Percentiles rank a stretch among this genome's conserved stretches.
Conservation (phyloP, 2,113 vertebrate genomes). For the Eublepharis macularius region DNA sequence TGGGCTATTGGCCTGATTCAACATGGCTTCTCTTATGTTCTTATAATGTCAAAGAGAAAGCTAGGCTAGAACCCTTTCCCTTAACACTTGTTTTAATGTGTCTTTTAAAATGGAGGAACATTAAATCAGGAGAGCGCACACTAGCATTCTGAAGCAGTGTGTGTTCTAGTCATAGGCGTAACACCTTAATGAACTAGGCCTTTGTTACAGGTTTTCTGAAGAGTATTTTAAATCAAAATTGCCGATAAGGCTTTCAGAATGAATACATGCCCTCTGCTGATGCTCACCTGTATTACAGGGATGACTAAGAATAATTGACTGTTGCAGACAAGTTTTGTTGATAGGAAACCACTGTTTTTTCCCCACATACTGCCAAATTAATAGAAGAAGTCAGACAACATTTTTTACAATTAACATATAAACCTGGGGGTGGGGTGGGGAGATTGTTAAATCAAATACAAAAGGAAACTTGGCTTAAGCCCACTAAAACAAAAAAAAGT, state of each 20-base stretch:
- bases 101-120: too few relatives aligned
- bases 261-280: slow-evolving; percentile 43
- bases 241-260: slow-evolving; percentile 7
- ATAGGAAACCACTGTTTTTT: not conserved
- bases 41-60: too few relatives aligned
- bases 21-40: too few relatives aligned
- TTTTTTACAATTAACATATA: not conserved
- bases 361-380: not conserved
- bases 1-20: too few relatives aligned
- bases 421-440: not conserved
- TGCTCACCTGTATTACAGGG: not conserved
- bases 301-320: not conserved
- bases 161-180: not conserved
- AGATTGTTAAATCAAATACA: too few relatives aligned
- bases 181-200: not conserved
- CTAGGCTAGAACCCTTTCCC: not conserved
- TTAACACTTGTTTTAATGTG: not conserved
- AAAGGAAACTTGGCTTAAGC: not conserved
- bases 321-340: not conserved
- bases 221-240: slow-evolving; percentile 4
- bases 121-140: too few relatives aligned
- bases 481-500: not conserved
- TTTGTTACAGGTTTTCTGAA: not conserved
- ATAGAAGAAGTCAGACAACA: not conserved
- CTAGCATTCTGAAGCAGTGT: not conserved